These are phyloP conservation scores for Macroramphosus scolopax DNA, from an alignment of 2,797 vertebrate species.

Conservation along the genomic window DNA sequence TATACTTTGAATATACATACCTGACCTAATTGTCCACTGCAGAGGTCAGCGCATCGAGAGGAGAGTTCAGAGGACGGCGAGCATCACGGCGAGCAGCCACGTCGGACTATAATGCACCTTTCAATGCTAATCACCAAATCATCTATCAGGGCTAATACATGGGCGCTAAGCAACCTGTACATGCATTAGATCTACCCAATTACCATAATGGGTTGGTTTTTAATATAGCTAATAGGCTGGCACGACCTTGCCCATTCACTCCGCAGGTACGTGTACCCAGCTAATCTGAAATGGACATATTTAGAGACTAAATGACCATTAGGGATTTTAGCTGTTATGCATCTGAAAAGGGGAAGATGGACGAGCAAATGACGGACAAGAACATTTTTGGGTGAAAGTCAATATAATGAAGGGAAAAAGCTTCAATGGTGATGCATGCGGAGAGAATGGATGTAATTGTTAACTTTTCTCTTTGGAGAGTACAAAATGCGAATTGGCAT, in stretches of 20 bases:
- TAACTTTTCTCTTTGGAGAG: slow-evolving; percentile 56
- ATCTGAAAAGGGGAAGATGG: slow-evolving; percentile 38
- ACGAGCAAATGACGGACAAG: slow-evolving; percentile 38
- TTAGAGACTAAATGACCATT: slow-evolving; percentile 75
- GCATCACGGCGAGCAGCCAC: slow-evolving; percentile 36
- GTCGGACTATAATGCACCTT: slow-evolving; percentile 65
- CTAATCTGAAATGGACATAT: slow-evolving; percentile 74
- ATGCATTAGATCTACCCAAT: slow-evolving; percentile 79
- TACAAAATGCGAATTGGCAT: slow-evolving; percentile 55
- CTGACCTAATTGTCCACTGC: slow-evolving; percentile 51
- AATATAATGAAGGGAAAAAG: slow-evolving; percentile 38
- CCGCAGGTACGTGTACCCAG: slow-evolving; percentile 72
- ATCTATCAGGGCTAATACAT: slow-evolving; percentile 83
- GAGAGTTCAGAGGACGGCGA: slow-evolving; percentile 52
- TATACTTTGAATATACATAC: slow-evolving; percentile 47
- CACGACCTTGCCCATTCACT: slow-evolving; percentile 82
- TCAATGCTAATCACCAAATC: slow-evolving; percentile 75
- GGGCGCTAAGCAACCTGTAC: slow-evolving; percentile 79
- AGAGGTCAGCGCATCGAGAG: slow-evolving; percentile 56
- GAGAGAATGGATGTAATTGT: slow-evolving; percentile 60
- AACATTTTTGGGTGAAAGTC: slow-evolving; percentile 47
- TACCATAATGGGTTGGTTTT: slow-evolving; percentile 83
- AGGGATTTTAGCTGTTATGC: slow-evolving; percentile 62
- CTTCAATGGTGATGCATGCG: slow-evolving; percentile 46
- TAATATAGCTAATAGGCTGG: slow-evolving; percentile 85